These are phyloP conservation scores for Ectropis grisescens DNA, from an alignment of 1,140 invertebrate species.

Conservation along the genomic window DNA sequence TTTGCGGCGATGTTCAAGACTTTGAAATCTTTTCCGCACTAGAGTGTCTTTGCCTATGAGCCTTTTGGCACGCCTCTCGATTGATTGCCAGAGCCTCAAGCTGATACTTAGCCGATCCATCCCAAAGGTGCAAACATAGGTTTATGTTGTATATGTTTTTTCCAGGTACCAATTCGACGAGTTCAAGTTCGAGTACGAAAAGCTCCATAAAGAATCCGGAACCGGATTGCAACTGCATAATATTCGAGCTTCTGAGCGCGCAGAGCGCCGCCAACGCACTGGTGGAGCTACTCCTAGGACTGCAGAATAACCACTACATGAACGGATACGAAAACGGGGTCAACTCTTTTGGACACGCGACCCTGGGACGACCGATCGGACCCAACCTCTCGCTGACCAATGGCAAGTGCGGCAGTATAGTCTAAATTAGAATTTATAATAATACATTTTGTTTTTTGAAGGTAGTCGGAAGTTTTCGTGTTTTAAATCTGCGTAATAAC, in stretches of 20 bases:
- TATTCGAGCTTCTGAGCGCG: conserved; percentile 56
- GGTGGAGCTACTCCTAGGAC: conserved; percentile 51
- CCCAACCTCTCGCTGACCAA: conserved; percentile 46
- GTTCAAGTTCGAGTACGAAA: conserved; percentile 41
- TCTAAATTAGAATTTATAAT: conserved; percentile 24
- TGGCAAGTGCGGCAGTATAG: conserved; percentile 56
- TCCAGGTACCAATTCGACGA: conserved; percentile 44
- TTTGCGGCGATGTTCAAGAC: too few relatives aligned
- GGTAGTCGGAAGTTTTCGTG: too few relatives aligned
- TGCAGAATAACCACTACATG: conserved; percentile 60
- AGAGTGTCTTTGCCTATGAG: too few relatives aligned
- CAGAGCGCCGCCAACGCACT: conserved; percentile 56
- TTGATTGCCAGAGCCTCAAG: too few relatives aligned
- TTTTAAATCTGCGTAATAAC: too few relatives aligned
- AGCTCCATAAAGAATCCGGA: conserved; percentile 38
- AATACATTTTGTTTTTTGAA: too few relatives aligned
- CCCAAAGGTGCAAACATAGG: too few relatives aligned
- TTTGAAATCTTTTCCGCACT: too few relatives aligned
- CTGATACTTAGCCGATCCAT: too few relatives aligned
- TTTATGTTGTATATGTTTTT: too few relatives aligned
- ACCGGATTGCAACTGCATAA: conserved; percentile 58
- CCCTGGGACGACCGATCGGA: conserved; percentile 26
- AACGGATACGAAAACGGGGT: conserved; percentile 32
- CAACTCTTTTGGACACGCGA: conserved; percentile 23
- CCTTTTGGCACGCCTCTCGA: too few relatives aligned